Evolutionary conservation across 2,888 invertebrate species (phyloP).

Genomic region (Salticus scenicus): DNA sequence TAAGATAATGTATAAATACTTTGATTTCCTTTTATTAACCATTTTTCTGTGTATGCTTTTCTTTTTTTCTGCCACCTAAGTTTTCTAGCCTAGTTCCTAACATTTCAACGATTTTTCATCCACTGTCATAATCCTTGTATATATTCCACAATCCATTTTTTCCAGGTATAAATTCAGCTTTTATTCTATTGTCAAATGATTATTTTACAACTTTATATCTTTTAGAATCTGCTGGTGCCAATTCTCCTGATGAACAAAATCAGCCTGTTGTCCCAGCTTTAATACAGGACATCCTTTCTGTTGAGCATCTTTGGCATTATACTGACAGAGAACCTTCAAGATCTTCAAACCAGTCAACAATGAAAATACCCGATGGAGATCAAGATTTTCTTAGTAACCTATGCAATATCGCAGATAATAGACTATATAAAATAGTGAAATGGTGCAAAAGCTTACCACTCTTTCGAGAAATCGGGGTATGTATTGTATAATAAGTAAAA

Average conservation of each 20-base stretch:
- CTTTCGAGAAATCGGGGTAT: constrained; percentile 94
- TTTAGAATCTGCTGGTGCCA: constrained; percentile 67
- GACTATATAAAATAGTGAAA: constrained; percentile 96
- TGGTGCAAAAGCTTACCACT: constrained; percentile 98
- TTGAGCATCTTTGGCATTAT: constrained; percentile 96
- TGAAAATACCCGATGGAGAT: constrained; percentile 74
- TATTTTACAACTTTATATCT: no score
- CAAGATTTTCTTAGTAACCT: constrained; percentile 91
- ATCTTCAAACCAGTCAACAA: constrained; percentile 47
- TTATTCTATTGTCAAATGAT: no score
- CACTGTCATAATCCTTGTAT: no score
- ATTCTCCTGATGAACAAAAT: constrained; percentile 63
- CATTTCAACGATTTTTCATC: no score
- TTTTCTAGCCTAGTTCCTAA: no score
- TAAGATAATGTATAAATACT: no score
- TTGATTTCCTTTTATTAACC: no score
- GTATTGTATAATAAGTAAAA: no score
- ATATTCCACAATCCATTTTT: no score
- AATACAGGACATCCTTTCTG: constrained; percentile 90
- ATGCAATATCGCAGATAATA: constrained; percentile 95
- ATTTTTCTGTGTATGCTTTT: no score
- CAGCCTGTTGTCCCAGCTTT: constrained; percentile 69
- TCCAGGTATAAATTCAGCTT: no score
- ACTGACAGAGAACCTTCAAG: constrained; percentile 79
- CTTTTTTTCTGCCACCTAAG: no score